These are phyloP conservation scores for Pithys albifrons DNA, from an alignment of 2,113 vertebrate genomes.

Conservation along the genomic window DNA sequence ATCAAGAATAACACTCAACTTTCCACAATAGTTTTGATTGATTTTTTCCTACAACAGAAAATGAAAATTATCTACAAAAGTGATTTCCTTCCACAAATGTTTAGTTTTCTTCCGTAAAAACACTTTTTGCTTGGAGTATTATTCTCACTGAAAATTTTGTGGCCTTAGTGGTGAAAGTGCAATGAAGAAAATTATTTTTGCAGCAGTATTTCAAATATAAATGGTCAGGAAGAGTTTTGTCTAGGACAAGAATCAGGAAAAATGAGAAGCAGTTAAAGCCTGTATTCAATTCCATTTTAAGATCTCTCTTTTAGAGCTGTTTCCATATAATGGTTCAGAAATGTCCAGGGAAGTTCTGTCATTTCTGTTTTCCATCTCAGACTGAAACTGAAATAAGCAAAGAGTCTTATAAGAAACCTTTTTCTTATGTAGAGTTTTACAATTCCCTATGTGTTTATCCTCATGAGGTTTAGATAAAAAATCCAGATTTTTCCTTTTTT, in stretches of 20 bases:
- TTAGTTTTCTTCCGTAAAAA: not conserved
- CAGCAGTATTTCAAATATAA: not conserved
- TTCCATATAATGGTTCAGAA: not conserved
- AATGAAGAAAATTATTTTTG: not conserved
- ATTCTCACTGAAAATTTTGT: not conserved
- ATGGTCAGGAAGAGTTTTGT: not conserved
- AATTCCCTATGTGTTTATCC: slow-evolving; percentile 10
- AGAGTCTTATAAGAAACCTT: not conserved
- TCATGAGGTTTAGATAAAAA: not conserved
- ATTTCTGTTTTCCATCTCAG: slow-evolving; percentile 38
- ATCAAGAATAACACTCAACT: not conserved
- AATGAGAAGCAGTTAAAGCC: not conserved
- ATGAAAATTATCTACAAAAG: not conserved
- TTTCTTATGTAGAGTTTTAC: not conserved
- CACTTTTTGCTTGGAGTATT: not conserved
- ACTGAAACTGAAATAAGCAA: slow-evolving; percentile 3
- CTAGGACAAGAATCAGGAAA: not conserved
- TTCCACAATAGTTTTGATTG: not conserved
- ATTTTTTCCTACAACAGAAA: not conserved
- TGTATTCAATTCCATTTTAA: not conserved
- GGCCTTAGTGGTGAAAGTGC: not conserved
- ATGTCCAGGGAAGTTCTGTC: slow-evolving; percentile 21
- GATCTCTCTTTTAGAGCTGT: not conserved
- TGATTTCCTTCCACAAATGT: not conserved
- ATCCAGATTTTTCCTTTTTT: slow-evolving; percentile 2